Conservation (phyloP, 2,797 vertebrate genomes). For the Pseudochirops corinnae region DNA sequence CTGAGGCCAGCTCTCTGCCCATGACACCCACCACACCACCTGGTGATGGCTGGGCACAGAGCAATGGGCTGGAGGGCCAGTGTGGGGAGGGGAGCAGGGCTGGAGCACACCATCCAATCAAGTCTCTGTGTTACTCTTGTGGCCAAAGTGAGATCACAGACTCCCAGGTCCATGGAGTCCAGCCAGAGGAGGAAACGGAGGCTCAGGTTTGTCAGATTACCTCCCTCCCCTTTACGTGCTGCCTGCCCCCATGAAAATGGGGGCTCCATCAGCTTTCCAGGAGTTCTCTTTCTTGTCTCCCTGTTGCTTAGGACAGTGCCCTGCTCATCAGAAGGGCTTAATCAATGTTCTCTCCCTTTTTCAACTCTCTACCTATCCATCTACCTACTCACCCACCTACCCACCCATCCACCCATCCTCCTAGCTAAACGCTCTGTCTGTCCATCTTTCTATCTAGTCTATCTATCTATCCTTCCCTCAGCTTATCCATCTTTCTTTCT, state of each 20-base stretch:
- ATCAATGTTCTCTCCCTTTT: background rate
- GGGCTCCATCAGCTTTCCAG: background rate
- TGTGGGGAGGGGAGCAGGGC: too few relatives aligned
- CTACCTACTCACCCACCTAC: background rate
- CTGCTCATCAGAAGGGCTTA: background rate
- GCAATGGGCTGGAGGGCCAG: background rate
- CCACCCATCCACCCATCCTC: background rate
- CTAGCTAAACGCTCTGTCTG: background rate
- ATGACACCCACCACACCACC: background rate
- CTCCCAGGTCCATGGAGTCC: background rate
- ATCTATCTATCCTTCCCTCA: too few relatives aligned
- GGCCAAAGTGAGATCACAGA: background rate
- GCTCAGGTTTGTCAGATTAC: background rate
- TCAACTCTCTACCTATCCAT: background rate
- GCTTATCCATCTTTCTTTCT: too few relatives aligned
- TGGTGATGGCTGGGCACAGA: background rate
- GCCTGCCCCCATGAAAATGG: background rate
- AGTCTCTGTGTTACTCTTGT: background rate
- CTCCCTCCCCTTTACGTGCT: background rate
- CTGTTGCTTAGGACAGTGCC: background rate
- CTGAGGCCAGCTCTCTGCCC: background rate
- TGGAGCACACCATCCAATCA: too few relatives aligned
- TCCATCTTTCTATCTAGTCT: too few relatives aligned
- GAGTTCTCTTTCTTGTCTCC: background rate
- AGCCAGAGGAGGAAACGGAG: background rate